A percentile compares a stretch with the other conserved stretches of the same genome.
Conservation (phyloP, 2,113 vertebrate species). For the Emydocephalus ijimae region DNA sequence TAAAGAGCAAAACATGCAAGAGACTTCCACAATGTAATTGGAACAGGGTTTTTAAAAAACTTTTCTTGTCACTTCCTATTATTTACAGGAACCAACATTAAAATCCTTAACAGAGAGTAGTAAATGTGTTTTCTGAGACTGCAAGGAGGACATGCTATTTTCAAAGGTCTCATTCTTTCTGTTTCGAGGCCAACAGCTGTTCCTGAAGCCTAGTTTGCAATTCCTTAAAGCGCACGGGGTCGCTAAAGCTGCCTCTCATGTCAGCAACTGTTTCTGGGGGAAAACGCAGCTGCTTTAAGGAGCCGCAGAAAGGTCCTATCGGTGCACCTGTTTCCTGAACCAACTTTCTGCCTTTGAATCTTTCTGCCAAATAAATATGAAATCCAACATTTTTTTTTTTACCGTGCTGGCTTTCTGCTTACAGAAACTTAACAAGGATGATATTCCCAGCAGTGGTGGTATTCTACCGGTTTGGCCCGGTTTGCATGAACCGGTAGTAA, state of each 20-base stretch:
- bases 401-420: background rate
- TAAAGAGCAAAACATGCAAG: background rate
- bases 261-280: background rate
- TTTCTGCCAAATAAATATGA: background rate
- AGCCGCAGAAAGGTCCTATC: background rate
- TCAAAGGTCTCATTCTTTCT: background rate
- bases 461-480: no score
- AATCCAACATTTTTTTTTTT: background rate
- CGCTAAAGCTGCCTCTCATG: background rate
- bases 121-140: background rate
- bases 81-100: conserved; percentile 19
- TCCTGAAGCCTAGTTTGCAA: background rate
- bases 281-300: background rate
- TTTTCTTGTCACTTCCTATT: background rate
- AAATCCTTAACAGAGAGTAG: background rate
- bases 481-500: no score
- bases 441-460: no score
- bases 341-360: background rate
- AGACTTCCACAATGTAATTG: background rate
- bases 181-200: background rate
- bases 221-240: background rate
- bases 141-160: background rate
- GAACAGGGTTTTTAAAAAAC: background rate
- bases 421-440: background rate
- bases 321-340: background rate